phyloP scores from a whole-genome alignment of 2,888 invertebrate species.

The Cataglyphis livida region DNA sequence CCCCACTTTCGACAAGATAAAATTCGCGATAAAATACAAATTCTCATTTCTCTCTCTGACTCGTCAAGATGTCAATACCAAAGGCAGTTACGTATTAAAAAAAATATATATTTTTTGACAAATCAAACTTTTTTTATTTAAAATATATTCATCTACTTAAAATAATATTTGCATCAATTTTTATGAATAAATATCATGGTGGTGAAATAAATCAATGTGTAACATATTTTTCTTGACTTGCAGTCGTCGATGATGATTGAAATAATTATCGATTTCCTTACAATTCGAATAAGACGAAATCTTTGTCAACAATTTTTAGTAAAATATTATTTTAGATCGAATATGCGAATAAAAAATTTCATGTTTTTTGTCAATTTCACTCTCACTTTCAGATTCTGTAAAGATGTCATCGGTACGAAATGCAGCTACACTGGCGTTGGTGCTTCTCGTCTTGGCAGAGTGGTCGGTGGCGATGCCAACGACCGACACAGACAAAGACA shows the following conservation, averaged over 20 bases:
- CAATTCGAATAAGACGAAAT: background rate
- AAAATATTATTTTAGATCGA: background rate
- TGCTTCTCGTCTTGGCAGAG: conserved; percentile 76
- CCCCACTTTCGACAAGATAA: background rate
- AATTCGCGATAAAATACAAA: background rate
- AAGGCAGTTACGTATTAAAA: background rate
- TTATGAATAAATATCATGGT: background rate
- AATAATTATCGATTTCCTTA: background rate
- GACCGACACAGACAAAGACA: conserved; percentile 83
- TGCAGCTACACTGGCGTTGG: conserved; percentile 69
- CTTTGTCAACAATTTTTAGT: background rate
- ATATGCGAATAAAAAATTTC: background rate
- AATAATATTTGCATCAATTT: background rate
- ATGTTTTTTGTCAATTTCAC: background rate
- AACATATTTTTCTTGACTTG: background rate
- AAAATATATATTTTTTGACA: background rate
- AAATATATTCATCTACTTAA: background rate
- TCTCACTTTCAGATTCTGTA: background rate
- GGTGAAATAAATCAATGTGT: background rate
- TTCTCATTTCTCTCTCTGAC: background rate
- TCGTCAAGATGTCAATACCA: background rate
- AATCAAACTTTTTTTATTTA: background rate
- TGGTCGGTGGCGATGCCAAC: conserved; percentile 80
- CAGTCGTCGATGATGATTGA: background rate
- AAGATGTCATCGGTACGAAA: conserved; percentile 76